Evolutionary conservation across 35 echinoderm and acorn worm genomes (phyloP), one percentile per base, ranked within the genome.

Genomic region (Diadema setosum): DNA sequence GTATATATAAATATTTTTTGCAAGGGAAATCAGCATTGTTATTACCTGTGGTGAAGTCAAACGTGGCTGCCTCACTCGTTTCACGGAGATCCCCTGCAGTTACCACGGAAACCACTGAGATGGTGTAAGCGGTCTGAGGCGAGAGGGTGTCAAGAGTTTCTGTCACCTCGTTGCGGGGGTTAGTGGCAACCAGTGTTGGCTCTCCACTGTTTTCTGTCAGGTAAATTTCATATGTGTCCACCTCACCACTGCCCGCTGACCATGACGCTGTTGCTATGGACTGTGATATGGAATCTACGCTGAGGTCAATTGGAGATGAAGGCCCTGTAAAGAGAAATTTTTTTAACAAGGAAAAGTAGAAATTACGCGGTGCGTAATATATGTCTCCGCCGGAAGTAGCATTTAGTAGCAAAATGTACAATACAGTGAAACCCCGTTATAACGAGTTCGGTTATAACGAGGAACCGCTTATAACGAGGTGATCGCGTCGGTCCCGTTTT

Each of bases 181-280:
- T 45, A 5, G 26, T 18, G 14, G 24, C 70, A 14, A 34, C 14
- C 24, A 9, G 18, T 5, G 23, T 57, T 15, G 18, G 27, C 29
- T 17, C 26, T 27, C 43, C 70, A 21, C 33, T 55, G 18, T 25
- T 31, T 16, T 46, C 5, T 5, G 42, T 52, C 24, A 84, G 26
- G 39, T 45, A 41, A 26, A 91, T 45, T 20, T 50, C 16, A 49
- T 85, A 91, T 39, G 21, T 64, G 15, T 70, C 34, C 18, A 91
- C 58, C 5, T 45, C n/a, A 20, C 63, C 64, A 3, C 26, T 11
- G 3, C 81, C 81, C 2, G n/a, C 18, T 8, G 37, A 58, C 89
- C 89, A 91, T 21, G 82, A 65, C 16, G 85, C 82, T 2, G 58
- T 67, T 17, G 85, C n/a, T 17, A 70, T 84, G 25, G 89, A 84